Evolutionary conservation across 2,888 invertebrate genomes (phyloP), one percentile per base, ranked within the genome.

Genomic region (Thyatira batis): DNA sequence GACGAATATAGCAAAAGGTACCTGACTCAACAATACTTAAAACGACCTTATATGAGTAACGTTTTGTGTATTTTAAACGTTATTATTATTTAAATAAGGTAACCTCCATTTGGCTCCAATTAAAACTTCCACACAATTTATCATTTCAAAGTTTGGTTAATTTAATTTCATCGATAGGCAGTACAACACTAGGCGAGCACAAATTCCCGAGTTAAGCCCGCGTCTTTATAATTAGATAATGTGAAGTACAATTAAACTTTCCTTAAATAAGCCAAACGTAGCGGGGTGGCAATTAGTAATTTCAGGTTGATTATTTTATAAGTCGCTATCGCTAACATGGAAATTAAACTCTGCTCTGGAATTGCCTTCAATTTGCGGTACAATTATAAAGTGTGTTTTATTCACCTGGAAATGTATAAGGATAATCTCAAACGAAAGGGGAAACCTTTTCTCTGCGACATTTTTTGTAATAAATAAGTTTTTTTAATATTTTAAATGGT

Each of bases 221-320:
- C 80, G 85, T 85, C 87, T 88, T 87, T 80, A 84, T 91, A 91
- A 92, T 92, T 91, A 85, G 87, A 91, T 92, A 85, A 86, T 86
- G 86, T 76, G 86, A 78, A 81, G 83, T 78, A 83, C 87, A 89
- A 91, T 90, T 87, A 89, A 91, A 91, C 87, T 89, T 87, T 80
- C 84, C 86, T 89, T 89, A 88, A 90, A 90, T 89, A 89, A 89
- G 85, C 85, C 87, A 88, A 89, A 84, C 82, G 78, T 73, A 69
- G 77, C 68, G 78, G 76, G 78, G 80, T 71, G 79, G 83, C 87
- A 89, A 89, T 89, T 90, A 89, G 84, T 71, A 85, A 85, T 87
- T 87, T 82, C 72, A 66, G 76, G 69, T 72, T 86, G 83, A 89
- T 91, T 89, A 89, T 86, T 86, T 88, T 85, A 85, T 86, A 83